Percentiles rank a stretch among this genome's conserved stretches.
phyloP scores from a whole-genome alignment of 2,888 invertebrate species.

The Meteorus cinctellus region DNA sequence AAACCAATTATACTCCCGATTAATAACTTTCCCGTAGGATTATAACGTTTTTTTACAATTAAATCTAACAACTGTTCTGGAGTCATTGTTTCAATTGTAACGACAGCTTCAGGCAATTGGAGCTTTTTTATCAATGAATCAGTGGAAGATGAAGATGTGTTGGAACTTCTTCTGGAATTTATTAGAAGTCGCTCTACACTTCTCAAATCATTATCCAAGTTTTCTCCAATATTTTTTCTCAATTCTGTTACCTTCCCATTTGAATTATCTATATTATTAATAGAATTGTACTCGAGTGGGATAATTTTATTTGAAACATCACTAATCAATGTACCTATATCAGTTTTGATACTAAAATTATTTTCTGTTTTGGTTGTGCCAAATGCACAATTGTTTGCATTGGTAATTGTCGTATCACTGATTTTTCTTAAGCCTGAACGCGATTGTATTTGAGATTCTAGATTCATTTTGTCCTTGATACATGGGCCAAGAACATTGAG shows the following conservation, averaged over 20 bases:
- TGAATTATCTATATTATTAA: background rate
- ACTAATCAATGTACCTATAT: background rate
- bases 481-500: conserved; percentile 48
- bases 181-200: background rate
- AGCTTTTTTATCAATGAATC: conserved; percentile 20
- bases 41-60: conserved; percentile 63
- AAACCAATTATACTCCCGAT: conserved; percentile 68
- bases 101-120: conserved; percentile 28
- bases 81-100: conserved; percentile 58
- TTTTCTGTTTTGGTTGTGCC: background rate
- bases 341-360: background rate
- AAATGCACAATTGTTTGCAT: conserved; percentile 9
- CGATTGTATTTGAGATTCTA: conserved; percentile 49
- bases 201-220: background rate
- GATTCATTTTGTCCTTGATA: conserved; percentile 37
- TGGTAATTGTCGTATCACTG: conserved; percentile 38
- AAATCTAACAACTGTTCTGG: conserved; percentile 67
- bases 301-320: background rate
- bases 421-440: conserved; percentile 44
- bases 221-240: background rate
- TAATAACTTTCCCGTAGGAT: conserved; percentile 66
- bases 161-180: conserved; percentile 16
- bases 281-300: background rate
- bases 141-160: conserved; percentile 1
- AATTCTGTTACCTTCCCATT: background rate